Evolutionary conservation across 2,113 vertebrate genomes (phyloP).

Genomic region (Actinemys pallida): DNA sequence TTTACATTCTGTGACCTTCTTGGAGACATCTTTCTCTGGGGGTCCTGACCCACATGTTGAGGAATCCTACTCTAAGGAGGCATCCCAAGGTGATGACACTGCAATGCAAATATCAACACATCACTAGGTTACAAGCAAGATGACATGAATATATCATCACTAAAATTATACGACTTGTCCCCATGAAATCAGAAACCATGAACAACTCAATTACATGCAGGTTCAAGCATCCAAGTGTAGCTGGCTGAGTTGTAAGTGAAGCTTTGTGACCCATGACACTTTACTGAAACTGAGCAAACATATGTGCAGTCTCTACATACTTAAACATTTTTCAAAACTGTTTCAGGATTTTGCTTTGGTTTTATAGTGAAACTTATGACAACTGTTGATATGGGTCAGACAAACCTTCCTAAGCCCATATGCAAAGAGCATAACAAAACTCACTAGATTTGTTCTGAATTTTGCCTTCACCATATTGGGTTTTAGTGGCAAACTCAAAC

Average conservation of each 20-base stretch:
- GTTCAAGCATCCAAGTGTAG: not conserved
- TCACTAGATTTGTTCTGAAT: not conserved
- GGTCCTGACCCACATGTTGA: not conserved
- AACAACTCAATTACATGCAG: not conserved
- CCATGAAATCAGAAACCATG: not conserved
- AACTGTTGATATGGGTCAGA: fast-evolving
- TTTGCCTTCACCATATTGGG: not conserved
- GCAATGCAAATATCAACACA: not conserved
- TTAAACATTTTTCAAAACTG: not conserved
- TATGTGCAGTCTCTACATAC: fast-evolving
- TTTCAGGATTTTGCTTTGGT: fast-evolving
- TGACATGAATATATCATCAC: not conserved
- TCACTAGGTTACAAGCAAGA: not conserved
- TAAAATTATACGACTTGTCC: not conserved
- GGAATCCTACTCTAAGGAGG: not conserved
- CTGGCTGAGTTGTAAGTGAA: not conserved
- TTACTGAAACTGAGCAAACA: not conserved
- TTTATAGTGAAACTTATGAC: fast-evolving
- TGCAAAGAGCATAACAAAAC: not conserved
- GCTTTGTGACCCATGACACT: not conserved
- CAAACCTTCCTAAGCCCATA: not conserved
- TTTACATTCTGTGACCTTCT: not conserved
- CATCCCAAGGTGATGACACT: not conserved
- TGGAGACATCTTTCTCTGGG: not conserved
- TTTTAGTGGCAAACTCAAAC: not conserved